Evolutionary conservation across 2,797 vertebrate species (phyloP).

Genomic region (Tadarida brasiliensis): DNA sequence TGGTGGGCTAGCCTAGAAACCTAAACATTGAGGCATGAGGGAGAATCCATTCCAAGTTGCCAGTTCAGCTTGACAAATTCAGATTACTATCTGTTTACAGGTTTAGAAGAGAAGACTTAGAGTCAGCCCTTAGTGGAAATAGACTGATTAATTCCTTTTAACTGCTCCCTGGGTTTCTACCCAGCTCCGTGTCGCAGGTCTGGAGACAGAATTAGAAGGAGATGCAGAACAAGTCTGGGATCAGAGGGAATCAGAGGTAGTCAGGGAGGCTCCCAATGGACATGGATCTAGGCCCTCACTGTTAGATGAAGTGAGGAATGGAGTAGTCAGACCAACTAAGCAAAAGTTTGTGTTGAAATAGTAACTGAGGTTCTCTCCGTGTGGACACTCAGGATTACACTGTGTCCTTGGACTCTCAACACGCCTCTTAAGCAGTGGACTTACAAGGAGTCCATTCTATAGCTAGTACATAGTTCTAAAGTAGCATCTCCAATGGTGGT

Average conservation of each 20-base stretch:
- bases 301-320: not conserved
- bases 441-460: not conserved
- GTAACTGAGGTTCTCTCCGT: not conserved
- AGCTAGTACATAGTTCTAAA: not conserved
- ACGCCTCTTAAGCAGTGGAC: not conserved
- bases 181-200: not conserved
- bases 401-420: not conserved
- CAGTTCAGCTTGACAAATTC: conserved; percentile 10
- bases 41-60: not conserved
- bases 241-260: not conserved
- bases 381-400: not conserved
- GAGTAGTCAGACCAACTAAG: not conserved
- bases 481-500: rapidly evolving
- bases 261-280: not conserved
- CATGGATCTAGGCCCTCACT: not conserved
- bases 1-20: not conserved
- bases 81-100: not conserved
- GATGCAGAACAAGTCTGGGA: not conserved
- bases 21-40: not conserved
- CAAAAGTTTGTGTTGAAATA: not conserved
- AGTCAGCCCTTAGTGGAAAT: not conserved
- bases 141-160: not conserved
- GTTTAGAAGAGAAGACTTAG: conserved; percentile 4
- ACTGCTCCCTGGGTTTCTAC: not conserved
- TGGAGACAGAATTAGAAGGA: not conserved